phyloP scores from a whole-genome alignment of 2,888 invertebrate species.

The Scelioninae gen. 1 region DNA sequence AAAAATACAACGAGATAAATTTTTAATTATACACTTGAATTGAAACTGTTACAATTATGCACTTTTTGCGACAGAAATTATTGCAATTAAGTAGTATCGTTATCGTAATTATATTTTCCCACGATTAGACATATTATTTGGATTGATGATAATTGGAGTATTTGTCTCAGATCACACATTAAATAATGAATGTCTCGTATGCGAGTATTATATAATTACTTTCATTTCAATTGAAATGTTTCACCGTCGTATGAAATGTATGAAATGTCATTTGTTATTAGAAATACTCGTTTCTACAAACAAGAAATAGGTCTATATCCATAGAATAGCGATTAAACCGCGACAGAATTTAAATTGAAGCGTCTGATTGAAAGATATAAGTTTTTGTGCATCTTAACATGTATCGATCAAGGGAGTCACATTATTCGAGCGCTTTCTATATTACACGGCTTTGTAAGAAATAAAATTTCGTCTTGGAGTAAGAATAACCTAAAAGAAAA shows the following conservation, averaged over 20 bases:
- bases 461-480: conserved; percentile 26
- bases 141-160: conserved; percentile 55
- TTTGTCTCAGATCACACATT: conserved; percentile 58
- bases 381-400: conserved; percentile 51
- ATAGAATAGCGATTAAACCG: conserved; percentile 48
- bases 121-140: conserved; percentile 35
- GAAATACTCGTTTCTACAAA: conserved; percentile 42
- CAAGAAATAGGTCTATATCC: conserved; percentile 46
- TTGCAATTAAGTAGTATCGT: conserved; percentile 34
- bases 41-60: conserved; percentile 27
- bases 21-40: conserved; percentile 20
- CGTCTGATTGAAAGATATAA: conserved; percentile 38
- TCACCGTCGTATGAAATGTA: conserved; percentile 53
- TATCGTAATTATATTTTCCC: conserved; percentile 56
- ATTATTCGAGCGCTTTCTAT: conserved; percentile 58
- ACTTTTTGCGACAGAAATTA: conserved; percentile 28
- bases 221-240: conserved; percentile 63
- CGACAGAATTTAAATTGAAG: conserved; percentile 44
- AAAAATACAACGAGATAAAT: conserved; percentile 15
- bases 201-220: conserved; percentile 61
- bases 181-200: conserved; percentile 59
- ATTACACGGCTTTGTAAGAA: conserved; percentile 36
- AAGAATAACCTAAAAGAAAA: conserved; percentile 30
- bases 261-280: conserved; percentile 47
- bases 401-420: conserved; percentile 26